A percentile compares a stretch with the other conserved stretches of the same genome.
phyloP scores from a whole-genome alignment of 2,113 vertebrate species.

The Atlantisia rogersi region DNA sequence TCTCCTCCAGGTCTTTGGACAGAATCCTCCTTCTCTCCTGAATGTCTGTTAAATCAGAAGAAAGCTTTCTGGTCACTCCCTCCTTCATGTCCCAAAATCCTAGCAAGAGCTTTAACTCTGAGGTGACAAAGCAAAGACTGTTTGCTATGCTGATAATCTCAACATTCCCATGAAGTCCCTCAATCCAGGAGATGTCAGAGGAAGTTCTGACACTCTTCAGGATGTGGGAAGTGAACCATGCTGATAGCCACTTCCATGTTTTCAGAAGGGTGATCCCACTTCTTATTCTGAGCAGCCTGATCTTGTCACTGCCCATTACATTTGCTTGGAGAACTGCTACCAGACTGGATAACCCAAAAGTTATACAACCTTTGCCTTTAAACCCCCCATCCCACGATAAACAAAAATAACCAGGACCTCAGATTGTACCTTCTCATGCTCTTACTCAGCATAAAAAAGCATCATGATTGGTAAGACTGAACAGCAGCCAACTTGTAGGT shows the following conservation, averaged over 20 bases:
- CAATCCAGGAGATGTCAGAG: not conserved
- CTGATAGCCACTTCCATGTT: not conserved
- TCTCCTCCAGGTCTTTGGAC: not conserved
- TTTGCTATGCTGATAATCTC: not conserved
- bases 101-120: not conserved
- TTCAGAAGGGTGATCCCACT: not conserved
- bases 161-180: not conserved
- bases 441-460: not conserved
- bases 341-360: not conserved
- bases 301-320: not conserved
- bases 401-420: not conserved
- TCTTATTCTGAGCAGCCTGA: not conserved
- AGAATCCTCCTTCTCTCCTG: not conserved
- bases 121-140: not conserved
- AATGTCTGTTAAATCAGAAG: not conserved
- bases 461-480: not conserved
- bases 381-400: not conserved
- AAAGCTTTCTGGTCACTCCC: rapidly evolving
- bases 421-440: not conserved
- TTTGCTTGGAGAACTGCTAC: not conserved
- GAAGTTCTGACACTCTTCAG: not conserved
- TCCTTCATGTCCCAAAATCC: not conserved
- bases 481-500: not conserved
- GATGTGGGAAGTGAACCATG: not conserved
- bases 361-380: not conserved